These are phyloP conservation scores for Scomberomorus guttatus DNA, from an alignment of 2,797 vertebrate genomes.

Conservation along the genomic window DNA sequence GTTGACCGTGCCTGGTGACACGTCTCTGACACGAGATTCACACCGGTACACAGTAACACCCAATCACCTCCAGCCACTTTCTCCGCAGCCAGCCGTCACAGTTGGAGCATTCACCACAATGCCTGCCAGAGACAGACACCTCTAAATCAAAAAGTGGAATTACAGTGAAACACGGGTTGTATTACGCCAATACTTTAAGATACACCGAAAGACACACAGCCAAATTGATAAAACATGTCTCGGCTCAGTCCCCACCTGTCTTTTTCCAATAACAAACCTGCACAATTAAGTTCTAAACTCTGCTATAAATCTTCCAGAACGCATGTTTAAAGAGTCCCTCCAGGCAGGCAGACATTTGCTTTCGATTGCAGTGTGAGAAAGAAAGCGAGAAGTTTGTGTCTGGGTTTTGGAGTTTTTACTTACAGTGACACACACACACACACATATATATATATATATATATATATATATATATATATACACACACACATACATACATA, in stretches of 20 bases:
- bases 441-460: background rate
- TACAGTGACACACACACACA: constrained; percentile 9
- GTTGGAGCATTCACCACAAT: constrained; percentile 41
- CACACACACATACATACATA: background rate
- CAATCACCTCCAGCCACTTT: constrained; percentile 56
- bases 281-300: constrained; percentile 84
- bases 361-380: constrained; percentile 71
- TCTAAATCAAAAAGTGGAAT: constrained; percentile 75
- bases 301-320: constrained; percentile 78
- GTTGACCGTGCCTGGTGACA: constrained; percentile 46
- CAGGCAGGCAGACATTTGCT: constrained; percentile 74
- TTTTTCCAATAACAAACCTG: constrained; percentile 81
- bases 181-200: constrained; percentile 66
- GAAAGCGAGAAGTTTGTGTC: constrained; percentile 49
- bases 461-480: background rate
- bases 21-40: constrained; percentile 46
- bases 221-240: constrained; percentile 82
- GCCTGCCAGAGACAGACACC: constrained; percentile 67
- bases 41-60: constrained; percentile 48
- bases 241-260: constrained; percentile 78
- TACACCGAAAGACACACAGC: constrained; percentile 68
- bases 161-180: constrained; percentile 72
- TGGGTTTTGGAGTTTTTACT: constrained; percentile 50
- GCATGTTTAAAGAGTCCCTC: constrained; percentile 78
- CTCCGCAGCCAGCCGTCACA: constrained; percentile 43